Conservation (phyloP, 92 coral and sea anemone species). For the Phenganax marumi region DNA sequence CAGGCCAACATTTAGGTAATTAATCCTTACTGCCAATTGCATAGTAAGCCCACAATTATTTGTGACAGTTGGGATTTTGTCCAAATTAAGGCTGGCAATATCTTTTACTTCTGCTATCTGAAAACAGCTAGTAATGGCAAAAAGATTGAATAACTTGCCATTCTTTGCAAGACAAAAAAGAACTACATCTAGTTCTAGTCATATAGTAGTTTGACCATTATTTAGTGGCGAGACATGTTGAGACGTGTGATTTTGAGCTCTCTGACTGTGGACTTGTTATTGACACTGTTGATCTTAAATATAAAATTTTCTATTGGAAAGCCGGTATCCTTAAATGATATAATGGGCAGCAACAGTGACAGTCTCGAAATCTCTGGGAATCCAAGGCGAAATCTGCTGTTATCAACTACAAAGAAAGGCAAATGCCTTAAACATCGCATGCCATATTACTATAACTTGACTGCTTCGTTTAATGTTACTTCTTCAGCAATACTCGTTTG, state of each 20-base stretch:
- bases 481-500: constrained; percentile 5
- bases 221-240: no score
- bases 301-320: not conserved
- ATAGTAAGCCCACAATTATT: no score
- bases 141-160: no score
- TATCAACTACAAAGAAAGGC: not conserved
- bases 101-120: no score
- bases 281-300: not conserved
- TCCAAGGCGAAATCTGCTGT: not conserved
- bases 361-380: not conserved
- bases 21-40: no score
- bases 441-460: not conserved
- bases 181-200: no score
- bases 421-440: not conserved
- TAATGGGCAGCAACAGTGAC: not conserved
- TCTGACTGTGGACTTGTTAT: not conserved
- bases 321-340: not conserved
- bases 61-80: no score
- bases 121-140: no score
- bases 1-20: no score
- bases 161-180: no score
- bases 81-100: no score
- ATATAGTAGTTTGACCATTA: no score
- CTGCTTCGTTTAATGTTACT: not conserved
- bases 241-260: not conserved